phyloP scores from a whole-genome alignment of 92 coral and sea anemone genomes.

The Plumapathes pennacea region DNA sequence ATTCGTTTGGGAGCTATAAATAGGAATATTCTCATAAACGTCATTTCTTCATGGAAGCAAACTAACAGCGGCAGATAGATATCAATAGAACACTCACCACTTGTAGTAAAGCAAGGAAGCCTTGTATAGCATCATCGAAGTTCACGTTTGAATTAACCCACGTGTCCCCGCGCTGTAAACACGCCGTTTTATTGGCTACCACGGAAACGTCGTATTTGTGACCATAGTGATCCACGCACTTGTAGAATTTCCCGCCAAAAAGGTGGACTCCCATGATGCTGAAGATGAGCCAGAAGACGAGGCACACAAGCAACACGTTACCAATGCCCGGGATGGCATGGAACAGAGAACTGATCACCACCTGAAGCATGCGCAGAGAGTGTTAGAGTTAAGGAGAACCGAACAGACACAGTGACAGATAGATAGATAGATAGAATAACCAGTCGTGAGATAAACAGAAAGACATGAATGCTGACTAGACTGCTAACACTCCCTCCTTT shows the following conservation, averaged over 20 bases:
- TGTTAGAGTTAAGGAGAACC: not conserved
- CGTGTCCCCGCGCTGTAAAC: constrained; percentile 65
- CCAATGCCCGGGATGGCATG: constrained; percentile 95
- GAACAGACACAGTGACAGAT: no score
- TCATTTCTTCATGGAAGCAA: no score
- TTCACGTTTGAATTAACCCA: constrained; percentile 89
- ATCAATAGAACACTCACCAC: constrained; percentile 93
- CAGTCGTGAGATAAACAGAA: no score
- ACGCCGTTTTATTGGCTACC: constrained; percentile 82
- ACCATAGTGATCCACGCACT: constrained; percentile 72
- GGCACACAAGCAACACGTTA: constrained; percentile 89
- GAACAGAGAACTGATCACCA: constrained; percentile 86
- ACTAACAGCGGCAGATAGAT: no score
- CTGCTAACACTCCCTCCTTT: no score
- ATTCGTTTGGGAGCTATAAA: no score
- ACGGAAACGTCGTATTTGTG: constrained; percentile 51
- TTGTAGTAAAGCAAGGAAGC: constrained; percentile 87
- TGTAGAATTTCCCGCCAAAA: constrained; percentile 97
- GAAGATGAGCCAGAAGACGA: constrained; percentile 93
- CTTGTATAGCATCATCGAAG: constrained; percentile 78
- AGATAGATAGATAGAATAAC: no score
- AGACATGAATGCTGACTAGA: no score
- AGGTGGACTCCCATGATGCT: constrained; percentile 97
- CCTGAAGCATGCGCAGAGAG: constrained; percentile 27
- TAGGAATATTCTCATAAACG: no score